phyloP scores from a whole-genome alignment of 2,888 invertebrate genomes.

The Sphaerophoria rueppellii region DNA sequence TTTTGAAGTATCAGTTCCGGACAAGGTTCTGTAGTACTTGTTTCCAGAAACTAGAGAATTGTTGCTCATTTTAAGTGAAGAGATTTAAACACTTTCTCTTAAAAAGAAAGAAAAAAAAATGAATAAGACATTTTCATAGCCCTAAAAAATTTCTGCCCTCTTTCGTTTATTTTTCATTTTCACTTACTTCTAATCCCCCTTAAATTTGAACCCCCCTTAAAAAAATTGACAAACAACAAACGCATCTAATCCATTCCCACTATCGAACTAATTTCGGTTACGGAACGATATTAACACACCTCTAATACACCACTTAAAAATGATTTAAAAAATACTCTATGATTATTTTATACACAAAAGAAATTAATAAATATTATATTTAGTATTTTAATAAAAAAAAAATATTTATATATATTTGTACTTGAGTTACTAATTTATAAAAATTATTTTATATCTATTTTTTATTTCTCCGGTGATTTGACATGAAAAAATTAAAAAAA shows the following conservation, averaged over 20 bases:
- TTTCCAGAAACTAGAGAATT: too few relatives aligned
- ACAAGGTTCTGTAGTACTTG: too few relatives aligned
- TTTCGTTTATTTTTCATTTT: conserved; percentile 17
- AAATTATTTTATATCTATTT: conserved; percentile 67
- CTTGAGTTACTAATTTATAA: conserved; percentile 67
- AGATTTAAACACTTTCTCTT: not conserved
- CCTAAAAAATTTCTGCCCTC: not conserved
- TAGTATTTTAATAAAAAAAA: conserved; percentile 6
- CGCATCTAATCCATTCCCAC: conserved; percentile 68
- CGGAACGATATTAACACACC: conserved; percentile 62
- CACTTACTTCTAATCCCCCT: conserved; percentile 19
- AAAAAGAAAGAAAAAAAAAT: not conserved
- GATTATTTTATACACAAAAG: conserved; percentile 30
- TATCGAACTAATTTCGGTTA: conserved; percentile 59
- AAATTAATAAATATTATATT: conserved; percentile 27
- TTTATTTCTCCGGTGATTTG: conserved; percentile 71
- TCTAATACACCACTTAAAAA: conserved; percentile 49
- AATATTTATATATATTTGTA: conserved; percentile 36
- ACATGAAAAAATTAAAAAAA: conserved; percentile 51
- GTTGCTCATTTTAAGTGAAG: not conserved
- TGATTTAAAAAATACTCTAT: conserved; percentile 19
- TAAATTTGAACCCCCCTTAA: not conserved
- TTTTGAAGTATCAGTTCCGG: too few relatives aligned
- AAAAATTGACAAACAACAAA: conserved; percentile 30
- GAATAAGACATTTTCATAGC: conserved; percentile 17